Evolutionary conservation across 2,113 vertebrate species (phyloP).

Genomic region (Dryoscopus gambensis): DNA sequence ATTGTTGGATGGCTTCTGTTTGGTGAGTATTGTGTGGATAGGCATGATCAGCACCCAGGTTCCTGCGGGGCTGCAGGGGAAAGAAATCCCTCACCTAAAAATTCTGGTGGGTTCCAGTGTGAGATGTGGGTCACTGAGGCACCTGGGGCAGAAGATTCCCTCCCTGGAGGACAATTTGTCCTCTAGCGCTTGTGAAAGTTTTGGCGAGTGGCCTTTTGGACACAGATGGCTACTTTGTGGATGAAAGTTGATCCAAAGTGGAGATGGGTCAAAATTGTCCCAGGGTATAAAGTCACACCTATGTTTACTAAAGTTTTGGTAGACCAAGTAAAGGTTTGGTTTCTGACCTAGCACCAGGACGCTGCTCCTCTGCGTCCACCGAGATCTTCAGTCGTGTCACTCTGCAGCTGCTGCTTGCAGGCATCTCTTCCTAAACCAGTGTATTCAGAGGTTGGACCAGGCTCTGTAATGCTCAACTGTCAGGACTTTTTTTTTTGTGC

Average conservation of each 20-base stretch:
- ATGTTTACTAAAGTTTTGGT: not conserved
- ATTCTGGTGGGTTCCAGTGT: not conserved
- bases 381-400: fast-evolving
- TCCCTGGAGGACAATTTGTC: not conserved
- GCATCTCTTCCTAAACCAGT: not conserved
- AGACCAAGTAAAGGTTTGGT: not conserved
- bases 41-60: not conserved
- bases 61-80: not conserved
- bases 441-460: not conserved
- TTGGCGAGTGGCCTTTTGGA: not conserved
- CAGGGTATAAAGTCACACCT: not conserved
- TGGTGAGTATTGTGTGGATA: not conserved
- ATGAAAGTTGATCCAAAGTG: not conserved
- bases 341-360: not conserved
- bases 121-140: not conserved
- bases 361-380: fast-evolving
- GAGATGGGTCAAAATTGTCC: not conserved
- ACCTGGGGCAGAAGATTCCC: fast-evolving
- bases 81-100: not conserved
- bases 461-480: not conserved
- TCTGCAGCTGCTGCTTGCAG: not conserved
- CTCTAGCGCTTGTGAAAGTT: not conserved
- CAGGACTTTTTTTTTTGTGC: not conserved
- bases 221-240: not conserved
- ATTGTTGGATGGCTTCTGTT: fast-evolving